Conservation (phyloP, 2,113 vertebrate genomes). For the Psephotus haematonotus region DNA sequence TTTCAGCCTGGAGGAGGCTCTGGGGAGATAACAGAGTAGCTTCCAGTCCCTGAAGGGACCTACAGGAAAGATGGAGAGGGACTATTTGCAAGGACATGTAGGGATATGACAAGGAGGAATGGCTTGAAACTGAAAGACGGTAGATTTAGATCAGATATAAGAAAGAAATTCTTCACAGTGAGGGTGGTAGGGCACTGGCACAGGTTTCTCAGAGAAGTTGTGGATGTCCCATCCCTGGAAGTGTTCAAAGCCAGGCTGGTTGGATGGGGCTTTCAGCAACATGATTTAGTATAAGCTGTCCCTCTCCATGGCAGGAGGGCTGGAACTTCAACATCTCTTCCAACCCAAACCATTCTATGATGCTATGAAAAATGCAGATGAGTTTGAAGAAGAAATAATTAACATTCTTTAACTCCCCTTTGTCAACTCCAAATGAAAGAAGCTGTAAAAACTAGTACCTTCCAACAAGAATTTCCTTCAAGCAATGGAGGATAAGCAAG, state of each 20-base stretch:
- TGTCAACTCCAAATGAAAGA: not conserved
- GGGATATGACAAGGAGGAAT: not conserved
- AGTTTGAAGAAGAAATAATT: not conserved
- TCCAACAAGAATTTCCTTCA: not conserved
- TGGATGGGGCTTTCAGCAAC: not conserved
- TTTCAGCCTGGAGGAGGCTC: not conserved
- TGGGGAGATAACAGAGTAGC: not conserved
- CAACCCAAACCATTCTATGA: not conserved
- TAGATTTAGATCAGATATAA: not conserved
- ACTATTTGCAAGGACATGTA: not conserved
- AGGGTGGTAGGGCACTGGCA: not conserved
- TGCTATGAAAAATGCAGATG: not conserved
- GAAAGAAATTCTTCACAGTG: not conserved
- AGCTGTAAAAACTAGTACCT: not conserved
- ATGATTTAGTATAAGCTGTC: not conserved
- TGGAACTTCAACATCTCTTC: not conserved
- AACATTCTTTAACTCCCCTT: not conserved
- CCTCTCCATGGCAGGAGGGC: not conserved
- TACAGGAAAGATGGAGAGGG: not conserved
- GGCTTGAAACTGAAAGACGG: not conserved
- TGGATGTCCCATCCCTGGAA: not conserved
- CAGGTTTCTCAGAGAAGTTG: not conserved
- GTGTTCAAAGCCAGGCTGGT: not conserved
- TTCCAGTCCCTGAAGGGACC: not conserved
- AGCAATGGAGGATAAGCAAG: not conserved